A percentile compares a stretch with the other conserved stretches of the same genome.
phyloP scores from a whole-genome alignment of 2,888 invertebrate species.

The Eilema griseolum region DNA sequence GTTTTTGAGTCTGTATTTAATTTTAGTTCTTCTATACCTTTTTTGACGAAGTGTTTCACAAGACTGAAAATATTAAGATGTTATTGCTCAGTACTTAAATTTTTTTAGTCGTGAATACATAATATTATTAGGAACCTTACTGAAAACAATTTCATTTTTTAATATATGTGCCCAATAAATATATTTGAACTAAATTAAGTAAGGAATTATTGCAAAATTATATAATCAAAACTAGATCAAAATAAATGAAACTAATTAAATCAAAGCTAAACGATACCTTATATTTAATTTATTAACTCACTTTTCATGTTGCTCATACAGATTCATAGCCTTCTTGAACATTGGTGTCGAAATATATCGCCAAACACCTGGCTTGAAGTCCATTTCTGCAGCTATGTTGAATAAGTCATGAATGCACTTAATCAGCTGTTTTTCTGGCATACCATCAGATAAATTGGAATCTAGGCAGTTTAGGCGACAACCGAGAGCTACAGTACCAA shows the following conservation, averaged over 20 bases:
- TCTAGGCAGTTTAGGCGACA: conserved; percentile 72
- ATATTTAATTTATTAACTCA: conserved; percentile 44
- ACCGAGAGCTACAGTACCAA: conserved; percentile 74
- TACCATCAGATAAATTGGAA: conserved; percentile 66
- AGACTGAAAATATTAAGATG: conserved; percentile 42
- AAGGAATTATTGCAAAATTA: too few relatives aligned
- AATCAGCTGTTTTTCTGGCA: conserved; percentile 68
- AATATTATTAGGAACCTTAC: too few relatives aligned
- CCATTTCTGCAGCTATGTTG: conserved; percentile 56
- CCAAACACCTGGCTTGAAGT: conserved; percentile 71
- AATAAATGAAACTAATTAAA: too few relatives aligned
- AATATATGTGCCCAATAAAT: too few relatives aligned
- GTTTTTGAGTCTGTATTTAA: conserved; percentile 40
- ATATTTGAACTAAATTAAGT: too few relatives aligned
- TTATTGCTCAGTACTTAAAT: neutral
- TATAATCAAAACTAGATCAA: too few relatives aligned
- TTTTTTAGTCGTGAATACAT: too few relatives aligned
- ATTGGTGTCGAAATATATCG: conserved; percentile 62
- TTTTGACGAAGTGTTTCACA: conserved; percentile 57
- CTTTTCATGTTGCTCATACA: conserved; percentile 69
- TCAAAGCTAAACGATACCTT: too few relatives aligned
- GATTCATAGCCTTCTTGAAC: conserved; percentile 68
- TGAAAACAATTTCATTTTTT: too few relatives aligned
- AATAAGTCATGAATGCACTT: conserved; percentile 69
- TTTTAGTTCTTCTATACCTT: conserved; percentile 59